phyloP scores from a whole-genome alignment of 1,140 invertebrate species.

The Chelonus insularis region DNA sequence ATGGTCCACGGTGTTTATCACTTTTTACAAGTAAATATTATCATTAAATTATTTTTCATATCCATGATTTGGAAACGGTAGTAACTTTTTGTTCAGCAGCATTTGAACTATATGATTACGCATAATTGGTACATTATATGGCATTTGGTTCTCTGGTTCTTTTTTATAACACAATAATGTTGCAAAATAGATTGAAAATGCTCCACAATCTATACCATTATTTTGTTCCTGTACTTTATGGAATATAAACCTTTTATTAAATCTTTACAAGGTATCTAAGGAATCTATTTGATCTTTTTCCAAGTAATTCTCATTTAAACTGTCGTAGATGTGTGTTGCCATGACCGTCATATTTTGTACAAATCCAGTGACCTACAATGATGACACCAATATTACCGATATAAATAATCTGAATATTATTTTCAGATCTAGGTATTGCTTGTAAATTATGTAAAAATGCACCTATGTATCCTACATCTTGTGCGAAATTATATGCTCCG shows the following conservation, averaged over 20 bases:
- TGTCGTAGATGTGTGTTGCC: conserved; percentile 4
- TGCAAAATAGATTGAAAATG: no score
- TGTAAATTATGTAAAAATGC: not conserved
- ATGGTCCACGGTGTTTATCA: no score
- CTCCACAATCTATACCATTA: no score
- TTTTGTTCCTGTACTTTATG: not conserved
- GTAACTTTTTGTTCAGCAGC: no score
- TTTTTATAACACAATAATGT: no score
- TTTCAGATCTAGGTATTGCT: not conserved
- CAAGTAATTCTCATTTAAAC: not conserved
- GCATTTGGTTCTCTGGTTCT: no score
- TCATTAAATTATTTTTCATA: no score
- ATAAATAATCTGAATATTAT: conserved; percentile 2
- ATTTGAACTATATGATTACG: no score
- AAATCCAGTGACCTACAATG: not conserved
- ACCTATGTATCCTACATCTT: not conserved
- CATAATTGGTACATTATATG: no score
- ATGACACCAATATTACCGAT: not conserved
- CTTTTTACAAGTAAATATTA: no score
- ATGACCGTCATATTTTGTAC: not conserved
- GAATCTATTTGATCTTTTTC: not conserved
- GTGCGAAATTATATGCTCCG: not conserved
- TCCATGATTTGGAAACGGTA: no score
- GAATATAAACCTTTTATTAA: not conserved
- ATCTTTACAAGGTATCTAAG: not conserved